Percentiles rank a stretch among this genome's conserved stretches.
phyloP scores from a whole-genome alignment of 2,888 invertebrate species.

The Eubasilissa splendida region DNA sequence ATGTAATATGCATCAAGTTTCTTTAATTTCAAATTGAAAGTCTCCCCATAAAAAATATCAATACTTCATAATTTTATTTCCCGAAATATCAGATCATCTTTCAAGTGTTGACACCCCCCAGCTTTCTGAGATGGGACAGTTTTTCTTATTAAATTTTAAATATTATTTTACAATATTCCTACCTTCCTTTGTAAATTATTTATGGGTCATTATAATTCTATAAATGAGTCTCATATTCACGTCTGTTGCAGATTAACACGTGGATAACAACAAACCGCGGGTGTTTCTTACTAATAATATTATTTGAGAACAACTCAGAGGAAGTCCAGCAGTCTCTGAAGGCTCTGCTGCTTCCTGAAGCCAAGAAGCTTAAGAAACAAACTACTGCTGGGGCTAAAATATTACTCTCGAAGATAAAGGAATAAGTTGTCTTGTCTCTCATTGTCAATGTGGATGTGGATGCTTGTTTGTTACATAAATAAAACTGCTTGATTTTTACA shows the following conservation, averaged over 20 bases:
- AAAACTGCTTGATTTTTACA: conserved; percentile 31
- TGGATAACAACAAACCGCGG: conserved; percentile 84
- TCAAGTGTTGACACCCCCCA: too few species aligned
- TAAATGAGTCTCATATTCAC: neutral
- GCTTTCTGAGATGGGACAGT: too few species aligned
- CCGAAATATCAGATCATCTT: too few species aligned
- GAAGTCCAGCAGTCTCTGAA: conserved; percentile 68
- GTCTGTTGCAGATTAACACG: conserved; percentile 69
- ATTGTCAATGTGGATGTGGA: neutral
- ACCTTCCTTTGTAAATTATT: too few species aligned
- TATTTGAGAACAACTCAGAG: conserved; percentile 76
- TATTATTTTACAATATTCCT: too few species aligned
- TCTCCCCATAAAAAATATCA: too few species aligned
- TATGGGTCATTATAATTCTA: too few species aligned
- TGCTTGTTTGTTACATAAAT: conserved; percentile 25
- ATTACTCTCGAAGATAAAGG: conserved; percentile 70
- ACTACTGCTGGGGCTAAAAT: conserved; percentile 76
- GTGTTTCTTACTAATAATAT: conserved; percentile 80
- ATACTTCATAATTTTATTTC: too few species aligned
- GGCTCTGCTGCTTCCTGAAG: conserved; percentile 68
- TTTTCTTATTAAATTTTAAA: too few species aligned
- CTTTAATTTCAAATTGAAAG: too few species aligned
- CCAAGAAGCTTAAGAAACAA: conserved; percentile 70
- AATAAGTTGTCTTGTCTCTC: conserved; percentile 21
- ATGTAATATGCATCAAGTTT: too few species aligned